Evolutionary conservation across 2,113 vertebrate species (phyloP).

Genomic region (Oceanites oceanicus): DNA sequence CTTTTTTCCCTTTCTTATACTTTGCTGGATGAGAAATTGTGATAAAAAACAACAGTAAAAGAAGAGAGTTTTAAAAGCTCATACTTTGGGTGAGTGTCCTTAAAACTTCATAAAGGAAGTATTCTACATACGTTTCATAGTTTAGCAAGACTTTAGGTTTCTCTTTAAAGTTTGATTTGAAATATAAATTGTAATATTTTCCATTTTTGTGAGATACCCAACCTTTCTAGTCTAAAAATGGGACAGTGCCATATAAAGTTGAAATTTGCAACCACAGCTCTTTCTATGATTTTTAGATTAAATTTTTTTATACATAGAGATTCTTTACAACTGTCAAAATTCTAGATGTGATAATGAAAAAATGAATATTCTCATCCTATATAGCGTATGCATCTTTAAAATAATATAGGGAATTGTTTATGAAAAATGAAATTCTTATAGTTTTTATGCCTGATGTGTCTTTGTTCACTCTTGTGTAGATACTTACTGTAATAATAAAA

Average conservation of each 20-base stretch:
- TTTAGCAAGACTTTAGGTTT: not conserved
- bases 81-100: not conserved
- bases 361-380: not conserved
- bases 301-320: not conserved
- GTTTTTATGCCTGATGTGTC: not conserved
- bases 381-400: not conserved
- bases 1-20: not conserved
- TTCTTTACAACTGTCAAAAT: not conserved
- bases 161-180: not conserved
- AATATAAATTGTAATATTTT: not conserved
- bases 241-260: not conserved
- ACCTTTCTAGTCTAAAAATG: not conserved
- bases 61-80: not conserved
- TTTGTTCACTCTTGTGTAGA: conserved; percentile 3
- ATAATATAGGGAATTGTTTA: not conserved
- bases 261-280: not conserved
- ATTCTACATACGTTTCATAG: not conserved
- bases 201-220: not conserved
- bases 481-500: not conserved
- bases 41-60: not conserved
- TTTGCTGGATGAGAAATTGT: not conserved
- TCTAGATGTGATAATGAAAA: not conserved
- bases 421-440: not conserved
- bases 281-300: not conserved
- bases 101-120: not conserved